Conservation (phyloP, 2,888 invertebrate species). For the Matsumyia berberina region DNA sequence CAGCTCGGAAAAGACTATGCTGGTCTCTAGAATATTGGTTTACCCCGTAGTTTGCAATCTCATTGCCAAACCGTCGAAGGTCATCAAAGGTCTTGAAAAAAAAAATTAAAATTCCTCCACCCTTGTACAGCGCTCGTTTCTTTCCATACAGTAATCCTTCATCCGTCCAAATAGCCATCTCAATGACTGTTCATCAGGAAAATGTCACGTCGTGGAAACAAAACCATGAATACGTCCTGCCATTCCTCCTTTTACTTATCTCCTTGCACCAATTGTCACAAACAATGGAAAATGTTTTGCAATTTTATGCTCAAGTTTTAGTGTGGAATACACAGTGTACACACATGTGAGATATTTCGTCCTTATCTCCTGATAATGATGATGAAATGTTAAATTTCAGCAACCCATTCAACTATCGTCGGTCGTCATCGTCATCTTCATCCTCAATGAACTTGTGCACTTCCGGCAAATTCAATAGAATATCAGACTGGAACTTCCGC, state of each 20-base stretch:
- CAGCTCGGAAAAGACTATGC: too few relatives aligned
- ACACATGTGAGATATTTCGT: constrained; percentile 33
- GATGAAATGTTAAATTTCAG: constrained; percentile 68
- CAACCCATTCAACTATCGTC: constrained; percentile 49
- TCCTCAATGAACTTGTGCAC: constrained; percentile 75
- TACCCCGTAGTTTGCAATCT: too few relatives aligned
- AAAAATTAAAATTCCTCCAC: too few relatives aligned
- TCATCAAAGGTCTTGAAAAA: too few relatives aligned
- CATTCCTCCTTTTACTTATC: constrained; percentile 36
- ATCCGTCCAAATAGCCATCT: too few relatives aligned
- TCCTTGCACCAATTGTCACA: constrained; percentile 48
- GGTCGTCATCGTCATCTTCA: constrained; percentile 54
- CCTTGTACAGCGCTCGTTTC: too few relatives aligned
- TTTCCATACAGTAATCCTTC: too few relatives aligned
- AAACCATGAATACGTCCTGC: not conserved
- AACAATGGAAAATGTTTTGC: constrained; percentile 46
- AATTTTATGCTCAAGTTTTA: constrained; percentile 20
- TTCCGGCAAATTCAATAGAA: constrained; percentile 73
- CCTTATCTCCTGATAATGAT: constrained; percentile 58
- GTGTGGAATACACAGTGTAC: not conserved
- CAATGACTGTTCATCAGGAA: not conserved
- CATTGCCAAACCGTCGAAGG: too few relatives aligned
- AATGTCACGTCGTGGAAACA: constrained; percentile 5
- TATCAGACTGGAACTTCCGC: constrained; percentile 74
- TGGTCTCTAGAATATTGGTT: too few relatives aligned